phyloP scores from a whole-genome alignment of 1,140 invertebrate species.

The Metaphire vulgaris region DNA sequence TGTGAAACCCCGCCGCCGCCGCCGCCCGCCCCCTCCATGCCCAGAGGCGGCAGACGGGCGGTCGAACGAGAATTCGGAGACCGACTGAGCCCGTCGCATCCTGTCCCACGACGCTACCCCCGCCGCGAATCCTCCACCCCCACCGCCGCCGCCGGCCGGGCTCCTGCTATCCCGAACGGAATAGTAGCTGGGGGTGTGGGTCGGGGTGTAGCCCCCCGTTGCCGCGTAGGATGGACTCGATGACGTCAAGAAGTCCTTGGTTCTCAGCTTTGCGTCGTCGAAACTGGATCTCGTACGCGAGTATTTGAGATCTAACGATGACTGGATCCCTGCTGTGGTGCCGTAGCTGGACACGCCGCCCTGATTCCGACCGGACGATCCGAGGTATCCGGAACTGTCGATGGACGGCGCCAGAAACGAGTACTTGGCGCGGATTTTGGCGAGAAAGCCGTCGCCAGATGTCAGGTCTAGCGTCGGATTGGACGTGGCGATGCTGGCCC shows the following conservation, averaged over 20 bases:
- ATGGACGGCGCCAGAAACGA: constrained; percentile 9
- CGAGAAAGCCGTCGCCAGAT: constrained; percentile 15
- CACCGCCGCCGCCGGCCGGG: too few species aligned
- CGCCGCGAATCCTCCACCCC: background rate
- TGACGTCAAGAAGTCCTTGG: background rate
- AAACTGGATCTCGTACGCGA: constrained; percentile 1
- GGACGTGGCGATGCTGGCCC: constrained; percentile 12
- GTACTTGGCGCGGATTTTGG: constrained; percentile 18
- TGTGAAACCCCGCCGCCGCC: constrained; percentile 15
- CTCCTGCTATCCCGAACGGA: background rate
- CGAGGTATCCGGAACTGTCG: background rate
- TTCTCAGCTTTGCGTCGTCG: background rate
- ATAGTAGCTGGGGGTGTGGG: background rate
- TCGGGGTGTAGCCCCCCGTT: background rate
- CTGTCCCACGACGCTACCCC: background rate
- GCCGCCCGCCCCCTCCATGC: background rate
- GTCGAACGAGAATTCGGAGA: constrained; percentile 12
- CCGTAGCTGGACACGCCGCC: background rate
- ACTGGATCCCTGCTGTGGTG: background rate
- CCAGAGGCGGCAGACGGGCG: background rate
- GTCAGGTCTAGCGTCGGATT: constrained; percentile 5
- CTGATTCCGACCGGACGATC: background rate
- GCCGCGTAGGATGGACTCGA: background rate
- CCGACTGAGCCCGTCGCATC: constrained; percentile 1
- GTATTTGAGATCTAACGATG: background rate